Base-by-base conservation (phyloP, 2,797 vertebrate genomes). In the Lepus oiostolus region DNA sequence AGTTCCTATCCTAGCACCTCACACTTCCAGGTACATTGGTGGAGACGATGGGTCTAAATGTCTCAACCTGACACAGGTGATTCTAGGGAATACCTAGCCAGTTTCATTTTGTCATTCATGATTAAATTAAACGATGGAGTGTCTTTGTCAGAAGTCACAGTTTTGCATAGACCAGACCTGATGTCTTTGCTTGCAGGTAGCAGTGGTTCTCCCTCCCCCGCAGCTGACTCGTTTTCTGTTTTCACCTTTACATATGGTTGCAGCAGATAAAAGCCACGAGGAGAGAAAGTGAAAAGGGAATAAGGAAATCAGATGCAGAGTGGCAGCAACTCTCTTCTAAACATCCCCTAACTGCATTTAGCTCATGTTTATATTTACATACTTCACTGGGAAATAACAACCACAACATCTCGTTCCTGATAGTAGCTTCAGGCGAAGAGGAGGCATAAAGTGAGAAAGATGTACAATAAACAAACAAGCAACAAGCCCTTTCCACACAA, bases 361-460 rank as follows among this genome's bases (percentile, higher is more conserved):
- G 89, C 90, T 96, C 88, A 85, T 52, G 30, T 95, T 97, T 96
- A 92, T 77, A 95, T 96, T 97, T 95, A 91, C 76, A 85, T 85
- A 76, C 96, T 95, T 95, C 32, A 88, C 92, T 76, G 92, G 94
- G 91, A 94, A 95, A 96, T 60, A 95, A 65, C 93, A 97, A 95
- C 74, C 71, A 76, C 68, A 85, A 79, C 10, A 2, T 47, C 70
- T 94, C 70, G 8, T 94, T 95, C 88, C 85, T 89, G 76, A 93
- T 95, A 72, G 65, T 85, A 71, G 95, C 96, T 96, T 91, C 83
- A 32, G 97, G 97, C 97, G 89, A 97, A 93, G 86, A 96, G 65
- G 86, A 95, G 38, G 81, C 88, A 76, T 95, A 93, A 94, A 87
- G 77, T 65, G 70, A 96, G 63, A 94, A 93, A 96, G 87, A 91